Conservation (phyloP, 1,140 invertebrate species). For the Diabrotica undecimpunctata region DNA sequence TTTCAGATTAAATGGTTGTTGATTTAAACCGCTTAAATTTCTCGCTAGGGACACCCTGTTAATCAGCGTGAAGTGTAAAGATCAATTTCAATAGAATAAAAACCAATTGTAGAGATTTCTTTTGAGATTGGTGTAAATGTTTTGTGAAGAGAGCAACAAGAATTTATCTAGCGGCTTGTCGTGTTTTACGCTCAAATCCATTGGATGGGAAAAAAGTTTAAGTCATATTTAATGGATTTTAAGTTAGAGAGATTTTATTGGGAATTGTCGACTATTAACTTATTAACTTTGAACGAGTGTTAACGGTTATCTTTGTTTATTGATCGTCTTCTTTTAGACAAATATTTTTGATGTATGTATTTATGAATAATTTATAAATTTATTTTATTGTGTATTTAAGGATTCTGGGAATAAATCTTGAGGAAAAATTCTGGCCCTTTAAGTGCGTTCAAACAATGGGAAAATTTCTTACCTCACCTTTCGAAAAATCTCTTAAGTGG, state of each 20-base stretch:
- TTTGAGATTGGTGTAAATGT: neutral
- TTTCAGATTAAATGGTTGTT: constrained; percentile 3
- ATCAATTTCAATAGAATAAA: neutral
- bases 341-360: too few species aligned
- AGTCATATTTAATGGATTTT: neutral
- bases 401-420: too few species aligned
- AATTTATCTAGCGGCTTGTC: constrained; percentile 2
- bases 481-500: too few species aligned
- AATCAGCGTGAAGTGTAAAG: constrained; percentile 2
- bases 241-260: neutral
- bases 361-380: too few species aligned
- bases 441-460: too few species aligned
- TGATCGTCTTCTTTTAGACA: too few species aligned
- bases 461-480: too few species aligned
- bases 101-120: constrained; percentile 1
- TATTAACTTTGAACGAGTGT: too few species aligned
- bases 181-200: constrained; percentile 2
- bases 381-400: too few species aligned
- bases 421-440: too few species aligned
- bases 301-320: too few species aligned
- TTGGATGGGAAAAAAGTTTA: neutral
- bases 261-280: too few species aligned
- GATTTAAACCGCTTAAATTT: neutral
- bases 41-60: neutral
- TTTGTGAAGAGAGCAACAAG: neutral